A percentile compares a stretch with the other conserved stretches of the same genome.
Conservation (phyloP, 2,888 invertebrate genomes). For the Tenthredo notha region DNA sequence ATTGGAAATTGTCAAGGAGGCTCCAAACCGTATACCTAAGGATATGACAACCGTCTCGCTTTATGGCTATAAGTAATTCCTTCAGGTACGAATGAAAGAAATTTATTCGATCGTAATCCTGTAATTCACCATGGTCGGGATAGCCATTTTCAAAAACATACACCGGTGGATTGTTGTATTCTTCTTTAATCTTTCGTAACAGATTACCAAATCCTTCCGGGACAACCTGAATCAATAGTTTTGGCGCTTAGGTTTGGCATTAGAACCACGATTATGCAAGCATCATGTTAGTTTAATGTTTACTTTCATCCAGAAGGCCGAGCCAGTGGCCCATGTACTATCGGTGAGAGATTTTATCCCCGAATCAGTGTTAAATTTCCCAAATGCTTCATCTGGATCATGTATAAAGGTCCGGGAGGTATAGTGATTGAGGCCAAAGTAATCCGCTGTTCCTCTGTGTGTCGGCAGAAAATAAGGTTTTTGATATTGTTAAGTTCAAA, state of each 20-base stretch:
- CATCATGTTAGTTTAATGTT: neutral
- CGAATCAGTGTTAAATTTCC: slow-evolving; percentile 61
- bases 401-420: slow-evolving; percentile 69
- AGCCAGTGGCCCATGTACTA: neutral
- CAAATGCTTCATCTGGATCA: slow-evolving; percentile 49
- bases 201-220: slow-evolving; percentile 85
- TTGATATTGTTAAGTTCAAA: slow-evolving; percentile 59
- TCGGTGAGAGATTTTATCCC: slow-evolving; percentile 73
- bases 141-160: slow-evolving; percentile 79
- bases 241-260: neutral
- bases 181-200: slow-evolving; percentile 82
- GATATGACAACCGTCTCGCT: slow-evolving; percentile 67
- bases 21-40: slow-evolving; percentile 59
- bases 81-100: slow-evolving; percentile 3
- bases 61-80: slow-evolving; percentile 51
- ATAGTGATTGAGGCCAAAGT: slow-evolving; percentile 71
- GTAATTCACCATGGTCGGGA: slow-evolving; percentile 71
- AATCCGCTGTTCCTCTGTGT: slow-evolving; percentile 70
- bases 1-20: slow-evolving; percentile 78
- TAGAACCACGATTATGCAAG: neutral
- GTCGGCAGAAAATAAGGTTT: slow-evolving; percentile 60
- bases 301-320: slow-evolving; percentile 68
- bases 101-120: slow-evolving; percentile 10
- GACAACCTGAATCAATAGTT: slow-evolving; percentile 78
- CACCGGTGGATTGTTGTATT: slow-evolving; percentile 80